Evolutionary conservation across 2,888 invertebrate species (phyloP).

Genomic region (Acholoe squamosa): DNA sequence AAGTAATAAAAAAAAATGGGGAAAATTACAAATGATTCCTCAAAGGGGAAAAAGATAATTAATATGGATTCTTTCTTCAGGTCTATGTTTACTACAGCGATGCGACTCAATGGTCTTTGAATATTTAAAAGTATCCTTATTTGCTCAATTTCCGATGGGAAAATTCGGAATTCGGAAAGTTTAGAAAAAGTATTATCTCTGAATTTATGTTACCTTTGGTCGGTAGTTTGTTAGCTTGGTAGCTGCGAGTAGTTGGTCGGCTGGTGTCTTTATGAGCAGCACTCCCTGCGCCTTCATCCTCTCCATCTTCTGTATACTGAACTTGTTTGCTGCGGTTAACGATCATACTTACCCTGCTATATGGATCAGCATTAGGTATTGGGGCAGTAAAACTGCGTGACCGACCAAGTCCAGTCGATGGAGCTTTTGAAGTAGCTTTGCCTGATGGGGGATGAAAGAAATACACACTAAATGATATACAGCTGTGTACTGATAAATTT

Average conservation of each 20-base stretch:
- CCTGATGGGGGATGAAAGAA: not conserved
- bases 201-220: not conserved
- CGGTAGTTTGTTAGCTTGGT: not conserved
- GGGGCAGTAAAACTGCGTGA: slow-evolving; percentile 56
- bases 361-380: not conserved
- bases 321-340: not conserved
- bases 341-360: slow-evolving; percentile 39
- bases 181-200: not conserved
- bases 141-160: too few species aligned
- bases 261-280: not conserved
- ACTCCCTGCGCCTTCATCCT: not conserved
- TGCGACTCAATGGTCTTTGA: too few species aligned
- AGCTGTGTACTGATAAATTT: too few species aligned
- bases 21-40: too few species aligned
- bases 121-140: too few species aligned
- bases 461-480: too few species aligned
- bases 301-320: not conserved
- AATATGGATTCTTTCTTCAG: too few species aligned
- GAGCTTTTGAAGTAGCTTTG: not conserved
- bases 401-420: not conserved
- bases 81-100: too few species aligned
- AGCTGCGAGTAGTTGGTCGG: not conserved
- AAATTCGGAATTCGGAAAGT: too few species aligned
- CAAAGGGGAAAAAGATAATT: too few species aligned
- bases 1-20: too few species aligned